These are phyloP conservation scores for Serilophus lunatus DNA, from an alignment of 2,113 vertebrate genomes.

Conservation along the genomic window DNA sequence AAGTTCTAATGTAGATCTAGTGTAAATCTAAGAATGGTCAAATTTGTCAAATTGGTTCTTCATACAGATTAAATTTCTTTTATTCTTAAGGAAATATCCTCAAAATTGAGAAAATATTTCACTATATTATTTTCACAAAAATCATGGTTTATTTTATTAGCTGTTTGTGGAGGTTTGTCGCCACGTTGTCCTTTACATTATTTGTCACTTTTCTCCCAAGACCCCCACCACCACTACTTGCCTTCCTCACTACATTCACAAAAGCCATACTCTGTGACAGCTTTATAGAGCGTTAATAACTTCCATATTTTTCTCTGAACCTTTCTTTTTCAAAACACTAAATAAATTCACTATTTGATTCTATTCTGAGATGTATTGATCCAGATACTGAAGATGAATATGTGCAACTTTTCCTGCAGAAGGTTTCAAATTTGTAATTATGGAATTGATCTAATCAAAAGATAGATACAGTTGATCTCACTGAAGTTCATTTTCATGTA, in stretches of 20 bases:
- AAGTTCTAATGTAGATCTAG: neutral
- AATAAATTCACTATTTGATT: neutral
- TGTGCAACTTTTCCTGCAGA: neutral
- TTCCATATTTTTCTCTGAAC: neutral
- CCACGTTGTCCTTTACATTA: neutral
- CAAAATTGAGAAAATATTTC: neutral
- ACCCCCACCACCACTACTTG: neutral
- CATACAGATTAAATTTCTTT: neutral
- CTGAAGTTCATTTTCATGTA: neutral
- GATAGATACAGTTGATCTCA: neutral
- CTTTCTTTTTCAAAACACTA: neutral
- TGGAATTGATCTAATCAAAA: neutral
- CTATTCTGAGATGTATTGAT: neutral
- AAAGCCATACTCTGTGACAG: neutral
- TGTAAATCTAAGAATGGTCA: neutral
- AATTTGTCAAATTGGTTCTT: neutral
- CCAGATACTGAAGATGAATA: neutral
- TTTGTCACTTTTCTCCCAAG: neutral
- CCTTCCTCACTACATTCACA: neutral
- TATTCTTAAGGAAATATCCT: neutral
- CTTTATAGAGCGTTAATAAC: neutral
- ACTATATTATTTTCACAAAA: neutral
- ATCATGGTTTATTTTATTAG: neutral
- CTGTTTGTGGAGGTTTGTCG: neutral
- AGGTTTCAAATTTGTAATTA: neutral